Evolutionary conservation across 1,140 invertebrate genomes (phyloP).

Genomic region (Lethrus apterus): DNA sequence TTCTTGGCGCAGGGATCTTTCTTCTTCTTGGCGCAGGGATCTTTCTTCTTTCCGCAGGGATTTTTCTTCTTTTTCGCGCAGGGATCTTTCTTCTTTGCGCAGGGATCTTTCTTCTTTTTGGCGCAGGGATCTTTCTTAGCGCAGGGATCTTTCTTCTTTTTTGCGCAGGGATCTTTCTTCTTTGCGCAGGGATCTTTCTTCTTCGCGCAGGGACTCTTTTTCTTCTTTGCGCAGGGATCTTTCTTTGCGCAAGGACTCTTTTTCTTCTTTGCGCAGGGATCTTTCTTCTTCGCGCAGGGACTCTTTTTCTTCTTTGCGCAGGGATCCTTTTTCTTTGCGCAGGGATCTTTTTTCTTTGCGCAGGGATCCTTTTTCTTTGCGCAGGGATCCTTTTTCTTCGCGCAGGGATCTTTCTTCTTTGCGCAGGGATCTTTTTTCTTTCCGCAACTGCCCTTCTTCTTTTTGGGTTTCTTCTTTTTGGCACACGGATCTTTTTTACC

Average conservation of each 20-base stretch:
- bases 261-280: constrained; percentile 3
- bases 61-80: constrained; percentile 6
- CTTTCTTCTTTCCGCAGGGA: neutral
- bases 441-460: neutral
- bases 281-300: neutral
- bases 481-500: constrained; percentile 5
- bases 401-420: neutral
- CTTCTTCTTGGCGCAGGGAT: constrained; percentile 5
- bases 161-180: neutral
- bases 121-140: neutral
- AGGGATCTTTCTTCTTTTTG: neutral
- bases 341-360: neutral
- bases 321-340: constrained; percentile 14
- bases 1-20: neutral
- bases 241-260: constrained; percentile 8
- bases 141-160: neutral
- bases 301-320: constrained; percentile 8
- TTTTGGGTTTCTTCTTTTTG: constrained; percentile 5
- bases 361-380: constrained; percentile 22
- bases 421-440: neutral
- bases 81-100: constrained; percentile 1
- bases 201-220: constrained; percentile 16
- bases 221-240: neutral
- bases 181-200: constrained; percentile 7
- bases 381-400: constrained; percentile 11